phyloP scores from a whole-genome alignment of 2,888 invertebrate genomes.

The Prosopocoilus inquinatus region DNA sequence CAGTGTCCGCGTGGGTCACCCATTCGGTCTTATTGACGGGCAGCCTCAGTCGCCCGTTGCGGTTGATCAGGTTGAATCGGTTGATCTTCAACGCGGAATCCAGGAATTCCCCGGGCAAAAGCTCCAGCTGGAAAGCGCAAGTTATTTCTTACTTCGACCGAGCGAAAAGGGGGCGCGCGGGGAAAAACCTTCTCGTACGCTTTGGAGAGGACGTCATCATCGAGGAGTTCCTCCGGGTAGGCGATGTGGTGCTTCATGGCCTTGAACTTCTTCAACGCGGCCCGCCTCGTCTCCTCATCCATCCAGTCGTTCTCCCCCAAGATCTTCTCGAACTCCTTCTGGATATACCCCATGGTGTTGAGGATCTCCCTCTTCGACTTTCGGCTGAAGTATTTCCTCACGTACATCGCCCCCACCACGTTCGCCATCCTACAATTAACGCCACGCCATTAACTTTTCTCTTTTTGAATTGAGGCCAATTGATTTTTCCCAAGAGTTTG shows the following conservation, averaged over 20 bases:
- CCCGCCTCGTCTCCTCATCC: constrained; percentile 29
- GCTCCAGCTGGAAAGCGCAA: neutral
- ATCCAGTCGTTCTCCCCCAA: constrained; percentile 32
- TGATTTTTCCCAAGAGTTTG: too few species aligned
- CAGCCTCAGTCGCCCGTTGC: too few species aligned
- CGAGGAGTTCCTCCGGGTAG: constrained; percentile 34
- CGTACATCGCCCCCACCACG: constrained; percentile 72
- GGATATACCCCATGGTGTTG: constrained; percentile 30
- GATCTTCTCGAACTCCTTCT: constrained; percentile 27
- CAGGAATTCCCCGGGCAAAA: neutral
- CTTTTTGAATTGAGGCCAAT: too few species aligned
- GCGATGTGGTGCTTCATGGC: constrained; percentile 31
- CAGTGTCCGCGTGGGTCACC: neutral
- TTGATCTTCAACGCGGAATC: neutral
- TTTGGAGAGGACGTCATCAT: constrained; percentile 28
- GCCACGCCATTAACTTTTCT: neutral
- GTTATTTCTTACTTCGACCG: neutral
- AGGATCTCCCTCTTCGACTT: constrained; percentile 23
- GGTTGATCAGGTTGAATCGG: neutral
- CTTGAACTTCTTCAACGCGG: constrained; percentile 28
- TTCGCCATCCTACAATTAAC: constrained; percentile 57
- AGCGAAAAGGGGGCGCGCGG: too few species aligned
- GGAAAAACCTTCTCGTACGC: neutral
- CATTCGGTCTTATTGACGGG: constrained; percentile 1
- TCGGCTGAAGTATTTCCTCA: constrained; percentile 54